Evolutionary conservation across 2,888 invertebrate genomes (phyloP).

Genomic region (Sabatieria punctata): DNA sequence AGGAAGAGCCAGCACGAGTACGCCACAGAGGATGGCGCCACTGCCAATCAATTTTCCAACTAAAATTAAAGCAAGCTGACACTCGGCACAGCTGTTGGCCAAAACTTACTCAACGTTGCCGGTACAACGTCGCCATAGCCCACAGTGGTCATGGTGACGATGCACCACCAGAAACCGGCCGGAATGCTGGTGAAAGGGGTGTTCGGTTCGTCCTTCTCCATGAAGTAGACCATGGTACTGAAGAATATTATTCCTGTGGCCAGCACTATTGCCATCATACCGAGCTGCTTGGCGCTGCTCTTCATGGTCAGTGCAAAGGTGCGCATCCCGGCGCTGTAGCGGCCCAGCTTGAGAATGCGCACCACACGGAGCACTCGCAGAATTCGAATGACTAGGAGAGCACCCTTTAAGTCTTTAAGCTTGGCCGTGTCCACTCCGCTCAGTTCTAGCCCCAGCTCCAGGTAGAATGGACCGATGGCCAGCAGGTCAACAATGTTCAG

Average conservation of each 20-base stretch:
- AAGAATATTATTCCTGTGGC: constrained; percentile 29
- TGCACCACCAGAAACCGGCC: constrained; percentile 31
- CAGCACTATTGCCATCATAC: constrained; percentile 28
- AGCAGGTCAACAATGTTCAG: constrained; percentile 1
- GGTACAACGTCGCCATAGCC: constrained; percentile 29
- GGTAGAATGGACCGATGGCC: constrained; percentile 3
- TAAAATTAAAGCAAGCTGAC: constrained; percentile 11
- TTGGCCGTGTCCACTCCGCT: background rate
- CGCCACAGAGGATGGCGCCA: constrained; percentile 30
- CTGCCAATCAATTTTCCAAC: constrained; percentile 28
- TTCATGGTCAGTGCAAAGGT: no score
- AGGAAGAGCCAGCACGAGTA: constrained; percentile 27
- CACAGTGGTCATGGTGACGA: constrained; percentile 30
- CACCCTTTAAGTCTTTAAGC: constrained; percentile 1
- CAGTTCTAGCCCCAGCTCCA: background rate
- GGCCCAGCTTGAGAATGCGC: constrained; percentile 26
- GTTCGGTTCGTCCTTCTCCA: constrained; percentile 28
- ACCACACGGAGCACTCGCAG: constrained; percentile 25
- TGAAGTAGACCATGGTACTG: constrained; percentile 29
- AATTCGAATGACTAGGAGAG: constrained; percentile 19
- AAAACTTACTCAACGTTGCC: constrained; percentile 23
- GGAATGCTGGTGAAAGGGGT: constrained; percentile 29
- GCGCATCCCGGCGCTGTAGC: constrained; percentile 25
- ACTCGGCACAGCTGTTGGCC: no score
- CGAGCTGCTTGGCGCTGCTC: no score